These are phyloP conservation scores for Brachyhypopomus gauderio DNA, from an alignment of 2,113 vertebrate species.

Conservation along the genomic window DNA sequence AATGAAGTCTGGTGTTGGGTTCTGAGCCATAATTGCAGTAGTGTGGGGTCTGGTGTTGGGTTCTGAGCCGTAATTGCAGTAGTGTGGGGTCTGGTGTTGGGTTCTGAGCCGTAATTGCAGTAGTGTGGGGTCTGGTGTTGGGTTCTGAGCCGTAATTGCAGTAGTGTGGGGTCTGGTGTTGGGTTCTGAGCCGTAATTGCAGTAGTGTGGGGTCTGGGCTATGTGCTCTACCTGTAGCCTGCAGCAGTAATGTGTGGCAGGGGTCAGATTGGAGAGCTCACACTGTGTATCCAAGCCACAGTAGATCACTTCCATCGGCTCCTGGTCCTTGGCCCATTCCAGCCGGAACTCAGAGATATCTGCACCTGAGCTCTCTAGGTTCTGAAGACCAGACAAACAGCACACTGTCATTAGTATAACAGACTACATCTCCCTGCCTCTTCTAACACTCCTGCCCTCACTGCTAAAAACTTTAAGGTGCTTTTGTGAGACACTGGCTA, in stretches of 20 bases:
- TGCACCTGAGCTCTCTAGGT: constrained; percentile 89
- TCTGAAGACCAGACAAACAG: constrained; percentile 71
- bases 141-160: no score
- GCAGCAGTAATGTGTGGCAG: constrained; percentile 88
- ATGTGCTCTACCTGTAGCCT: constrained; percentile 76
- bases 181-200: no score
- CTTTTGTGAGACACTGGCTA: background rate
- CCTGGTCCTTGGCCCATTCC: constrained; percentile 90
- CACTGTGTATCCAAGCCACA: constrained; percentile 83
- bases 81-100: no score
- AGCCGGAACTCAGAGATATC: constrained; percentile 94
- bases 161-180: no score
- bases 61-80: no score
- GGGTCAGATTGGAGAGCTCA: constrained; percentile 82
- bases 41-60: no score
- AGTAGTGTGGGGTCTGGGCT: background rate
- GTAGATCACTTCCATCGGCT: constrained; percentile 85
- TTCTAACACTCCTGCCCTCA: no score
- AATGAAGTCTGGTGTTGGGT: no score
- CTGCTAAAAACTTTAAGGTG: background rate
- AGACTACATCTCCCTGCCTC: no score
- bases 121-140: no score
- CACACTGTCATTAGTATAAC: constrained; percentile 14
- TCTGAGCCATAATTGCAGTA: no score
- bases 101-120: no score